Evolutionary conservation across 2,888 invertebrate genomes (phyloP).

Genomic region (Caenorhabditis afra): DNA sequence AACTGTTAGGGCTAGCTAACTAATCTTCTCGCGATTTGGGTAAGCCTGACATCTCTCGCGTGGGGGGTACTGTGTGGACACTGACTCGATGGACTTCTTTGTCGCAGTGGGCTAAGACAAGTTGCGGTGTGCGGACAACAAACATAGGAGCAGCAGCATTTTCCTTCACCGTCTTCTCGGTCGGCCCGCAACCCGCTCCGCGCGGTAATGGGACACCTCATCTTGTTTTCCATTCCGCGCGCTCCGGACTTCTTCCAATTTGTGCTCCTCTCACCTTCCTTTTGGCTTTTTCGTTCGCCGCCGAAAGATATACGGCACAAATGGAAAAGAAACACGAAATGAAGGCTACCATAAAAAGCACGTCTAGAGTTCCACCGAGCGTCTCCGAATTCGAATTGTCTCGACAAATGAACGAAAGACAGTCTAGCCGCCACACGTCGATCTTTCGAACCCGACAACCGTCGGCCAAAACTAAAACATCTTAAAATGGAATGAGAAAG

Average conservation of each 20-base stretch:
- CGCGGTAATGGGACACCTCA: constrained; percentile 62
- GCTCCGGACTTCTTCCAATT: constrained; percentile 35
- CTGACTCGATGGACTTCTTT: constrained; percentile 49
- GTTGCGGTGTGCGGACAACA: constrained; percentile 62
- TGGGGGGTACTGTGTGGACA: constrained; percentile 44
- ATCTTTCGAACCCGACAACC: neutral
- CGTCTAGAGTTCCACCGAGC: neutral
- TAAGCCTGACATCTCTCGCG: constrained; percentile 47
- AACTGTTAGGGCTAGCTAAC: constrained; percentile 47
- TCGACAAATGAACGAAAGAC: no score
- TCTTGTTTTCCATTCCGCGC: constrained; percentile 53
- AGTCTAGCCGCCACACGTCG: no score
- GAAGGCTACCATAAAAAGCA: neutral
- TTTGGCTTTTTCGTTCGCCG: constrained; percentile 1
- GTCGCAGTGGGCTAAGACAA: constrained; percentile 59
- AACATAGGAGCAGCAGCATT: constrained; percentile 56
- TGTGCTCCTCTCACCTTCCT: constrained; percentile 41
- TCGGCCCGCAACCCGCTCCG: constrained; percentile 1
- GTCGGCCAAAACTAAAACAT: neutral
- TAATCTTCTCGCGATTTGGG: constrained; percentile 56
- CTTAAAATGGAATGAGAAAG: neutral
- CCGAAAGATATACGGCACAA: constrained; percentile 37
- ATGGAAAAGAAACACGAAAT: constrained; percentile 24
- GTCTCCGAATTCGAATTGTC: no score
- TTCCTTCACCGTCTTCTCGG: constrained; percentile 16